phyloP scores from a whole-genome alignment of 2,113 vertebrate genomes.

The Odocoileus hemionus region DNA sequence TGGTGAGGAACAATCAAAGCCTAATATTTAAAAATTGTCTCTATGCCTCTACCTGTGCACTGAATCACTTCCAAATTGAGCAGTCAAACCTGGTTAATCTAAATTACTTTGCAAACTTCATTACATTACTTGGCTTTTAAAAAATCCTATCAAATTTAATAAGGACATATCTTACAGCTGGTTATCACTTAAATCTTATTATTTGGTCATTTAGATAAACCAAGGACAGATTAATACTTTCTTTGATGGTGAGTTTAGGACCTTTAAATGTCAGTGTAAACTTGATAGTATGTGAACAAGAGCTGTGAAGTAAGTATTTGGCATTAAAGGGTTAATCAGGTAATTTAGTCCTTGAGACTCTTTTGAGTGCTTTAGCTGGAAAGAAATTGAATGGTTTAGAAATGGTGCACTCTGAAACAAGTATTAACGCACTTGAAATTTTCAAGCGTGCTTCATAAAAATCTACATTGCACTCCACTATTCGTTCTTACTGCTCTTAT shows the following conservation, averaged over 20 bases:
- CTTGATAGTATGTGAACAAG: neutral
- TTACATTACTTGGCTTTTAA: constrained; percentile 67
- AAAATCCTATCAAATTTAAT: constrained; percentile 70
- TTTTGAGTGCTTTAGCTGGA: constrained; percentile 38
- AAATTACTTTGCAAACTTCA: constrained; percentile 72
- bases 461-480: neutral
- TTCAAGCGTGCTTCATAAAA: constrained; percentile 64
- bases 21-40: constrained; percentile 44
- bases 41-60: constrained; percentile 25
- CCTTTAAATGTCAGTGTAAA: constrained; percentile 52
- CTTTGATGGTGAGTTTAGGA: constrained; percentile 11
- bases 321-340: constrained; percentile 61
- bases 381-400: constrained; percentile 46
- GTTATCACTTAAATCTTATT: constrained; percentile 67
- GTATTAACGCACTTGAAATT: constrained; percentile 56
- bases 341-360: constrained; percentile 52
- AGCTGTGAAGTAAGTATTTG: constrained; percentile 1
- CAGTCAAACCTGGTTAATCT: constrained; percentile 72
- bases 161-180: constrained; percentile 60
- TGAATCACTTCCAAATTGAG: constrained; percentile 67
- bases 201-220: constrained; percentile 68
- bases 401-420: constrained; percentile 47
- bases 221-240: constrained; percentile 56
- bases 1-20: constrained; percentile 3
- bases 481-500: neutral